phyloP scores from a whole-genome alignment of 1,140 invertebrate genomes.

The Venturia canescens region DNA sequence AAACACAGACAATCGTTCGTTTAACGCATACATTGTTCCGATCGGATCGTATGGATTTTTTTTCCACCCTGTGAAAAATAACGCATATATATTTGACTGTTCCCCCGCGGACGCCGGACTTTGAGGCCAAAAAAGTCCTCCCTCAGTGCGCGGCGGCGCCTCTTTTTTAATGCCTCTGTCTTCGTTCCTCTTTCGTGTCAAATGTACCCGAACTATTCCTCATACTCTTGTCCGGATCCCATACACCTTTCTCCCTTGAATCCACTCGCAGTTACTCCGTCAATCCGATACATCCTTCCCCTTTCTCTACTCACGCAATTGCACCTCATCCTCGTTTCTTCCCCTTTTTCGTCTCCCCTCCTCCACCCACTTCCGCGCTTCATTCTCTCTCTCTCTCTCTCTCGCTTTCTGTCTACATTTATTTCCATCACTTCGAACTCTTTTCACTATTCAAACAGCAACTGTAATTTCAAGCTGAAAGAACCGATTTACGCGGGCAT shows the following conservation, averaged over 20 bases:
- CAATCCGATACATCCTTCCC: neutral
- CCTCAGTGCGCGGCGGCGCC: slow-evolving; percentile 7
- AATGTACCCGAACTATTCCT: slow-evolving; percentile 48
- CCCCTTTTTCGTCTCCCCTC: slow-evolving; percentile 22
- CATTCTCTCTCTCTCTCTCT: slow-evolving; percentile 8
- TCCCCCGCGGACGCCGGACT: neutral
- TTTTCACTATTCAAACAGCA: slow-evolving; percentile 61
- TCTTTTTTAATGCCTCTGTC: neutral
- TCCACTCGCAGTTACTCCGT: slow-evolving; percentile 32
- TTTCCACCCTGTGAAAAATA: slow-evolving; percentile 45
- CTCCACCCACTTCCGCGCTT: slow-evolving; percentile 23
- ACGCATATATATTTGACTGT: slow-evolving; percentile 40
- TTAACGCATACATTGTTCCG: slow-evolving; percentile 52
- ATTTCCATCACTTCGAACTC: slow-evolving; percentile 58
- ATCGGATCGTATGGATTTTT: slow-evolving; percentile 59
- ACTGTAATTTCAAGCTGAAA: slow-evolving; percentile 72
- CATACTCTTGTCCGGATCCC: slow-evolving; percentile 51
- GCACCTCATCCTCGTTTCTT: slow-evolving; percentile 6
- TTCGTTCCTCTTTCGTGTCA: slow-evolving; percentile 35
- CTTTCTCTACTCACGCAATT: slow-evolving; percentile 3
- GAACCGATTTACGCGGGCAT: slow-evolving; percentile 67
- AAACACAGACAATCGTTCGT: slow-evolving; percentile 60
- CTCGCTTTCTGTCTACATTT: slow-evolving; percentile 35
- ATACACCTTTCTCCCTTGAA: neutral
- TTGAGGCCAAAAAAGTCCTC: neutral